Evolutionary conservation across 2,888 invertebrate species (phyloP).

Genomic region (Orchesella flavescens): DNA sequence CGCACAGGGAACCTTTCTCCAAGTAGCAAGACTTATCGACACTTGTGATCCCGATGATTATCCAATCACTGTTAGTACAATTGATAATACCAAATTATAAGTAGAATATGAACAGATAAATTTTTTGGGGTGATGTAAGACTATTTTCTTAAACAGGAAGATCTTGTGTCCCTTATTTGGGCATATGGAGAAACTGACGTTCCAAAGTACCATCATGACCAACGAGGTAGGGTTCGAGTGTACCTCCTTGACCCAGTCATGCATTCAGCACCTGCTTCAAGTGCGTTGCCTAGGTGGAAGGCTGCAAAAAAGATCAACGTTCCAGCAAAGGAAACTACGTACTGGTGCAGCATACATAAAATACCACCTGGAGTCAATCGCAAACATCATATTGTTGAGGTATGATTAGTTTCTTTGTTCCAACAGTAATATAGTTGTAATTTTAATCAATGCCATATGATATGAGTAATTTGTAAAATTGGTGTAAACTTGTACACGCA

Average conservation of each 20-base stretch:
- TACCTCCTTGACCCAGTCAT: slow-evolving; percentile 47
- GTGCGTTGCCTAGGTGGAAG: slow-evolving; percentile 31
- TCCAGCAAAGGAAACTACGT: slow-evolving; percentile 22
- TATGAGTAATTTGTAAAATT: no score
- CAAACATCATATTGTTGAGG: slow-evolving; percentile 44
- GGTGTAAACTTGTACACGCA: no score
- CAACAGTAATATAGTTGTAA: no score
- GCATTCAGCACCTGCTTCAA: slow-evolving; percentile 8
- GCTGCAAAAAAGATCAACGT: slow-evolving; percentile 1
- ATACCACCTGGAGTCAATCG: slow-evolving; percentile 7
- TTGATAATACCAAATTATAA: no score
- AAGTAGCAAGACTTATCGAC: slow-evolving; percentile 38
- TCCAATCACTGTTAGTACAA: slow-evolving; percentile 49
- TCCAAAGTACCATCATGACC: slow-evolving; percentile 26
- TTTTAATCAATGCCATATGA: no score
- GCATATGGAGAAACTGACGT: slow-evolving; percentile 38
- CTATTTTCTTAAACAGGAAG: slow-evolving; percentile 27
- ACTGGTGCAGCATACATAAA: slow-evolving; percentile 35
- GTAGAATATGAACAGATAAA: no score
- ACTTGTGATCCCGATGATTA: slow-evolving; percentile 49
- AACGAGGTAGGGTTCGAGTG: slow-evolving; percentile 35
- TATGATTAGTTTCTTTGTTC: neutral
- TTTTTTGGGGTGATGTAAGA: no score
- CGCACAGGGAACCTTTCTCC: neutral
- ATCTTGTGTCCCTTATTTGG: slow-evolving; percentile 31